Evolutionary conservation across 2,113 vertebrate genomes (phyloP).

Genomic region (Sorex araneus): DNA sequence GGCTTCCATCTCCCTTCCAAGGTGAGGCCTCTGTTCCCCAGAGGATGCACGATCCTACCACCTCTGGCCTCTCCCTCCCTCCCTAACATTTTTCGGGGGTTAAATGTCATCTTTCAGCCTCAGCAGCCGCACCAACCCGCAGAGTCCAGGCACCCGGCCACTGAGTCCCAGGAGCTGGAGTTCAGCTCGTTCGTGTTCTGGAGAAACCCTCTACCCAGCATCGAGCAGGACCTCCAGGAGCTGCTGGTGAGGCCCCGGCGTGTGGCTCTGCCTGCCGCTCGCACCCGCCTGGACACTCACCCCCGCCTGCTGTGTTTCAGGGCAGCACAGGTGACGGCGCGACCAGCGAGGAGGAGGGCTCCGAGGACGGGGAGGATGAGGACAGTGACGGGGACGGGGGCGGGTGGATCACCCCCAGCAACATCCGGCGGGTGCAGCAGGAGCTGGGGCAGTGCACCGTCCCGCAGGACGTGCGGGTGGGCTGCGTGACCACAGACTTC

Average conservation of each 20-base stretch:
- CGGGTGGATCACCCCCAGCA: slow-evolving; percentile 97
- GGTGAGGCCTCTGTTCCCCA: slow-evolving; percentile 85
- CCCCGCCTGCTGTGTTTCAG: not conserved
- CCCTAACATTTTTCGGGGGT: not conserved
- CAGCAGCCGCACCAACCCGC: not conserved
- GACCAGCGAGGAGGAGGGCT: slow-evolving; percentile 74
- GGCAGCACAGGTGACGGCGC: slow-evolving; percentile 57
- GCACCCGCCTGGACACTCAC: fast-evolving
- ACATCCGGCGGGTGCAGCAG: slow-evolving; percentile 93
- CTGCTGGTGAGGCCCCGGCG: slow-evolving; percentile 90
- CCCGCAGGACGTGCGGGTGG: slow-evolving; percentile 89
- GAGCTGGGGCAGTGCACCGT: slow-evolving; percentile 87
- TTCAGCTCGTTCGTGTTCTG: slow-evolving; percentile 95
- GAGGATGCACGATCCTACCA: no score
- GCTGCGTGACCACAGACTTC: slow-evolving; percentile 97
- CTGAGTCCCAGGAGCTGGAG: not conserved
- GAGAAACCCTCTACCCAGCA: slow-evolving; percentile 91
- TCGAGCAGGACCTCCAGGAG: slow-evolving; percentile 91
- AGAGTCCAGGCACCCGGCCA: fast-evolving
- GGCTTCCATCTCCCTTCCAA: slow-evolving; percentile 96
- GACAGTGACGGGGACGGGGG: slow-evolving; percentile 85
- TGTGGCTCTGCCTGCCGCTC: not conserved
- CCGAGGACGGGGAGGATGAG: slow-evolving; percentile 77
- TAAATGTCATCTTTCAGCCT: slow-evolving; percentile 69
- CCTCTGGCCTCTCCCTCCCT: not conserved